Base-by-base conservation (phyloP, 1,140 invertebrate genomes). In the Bombus breviceps region DNA sequence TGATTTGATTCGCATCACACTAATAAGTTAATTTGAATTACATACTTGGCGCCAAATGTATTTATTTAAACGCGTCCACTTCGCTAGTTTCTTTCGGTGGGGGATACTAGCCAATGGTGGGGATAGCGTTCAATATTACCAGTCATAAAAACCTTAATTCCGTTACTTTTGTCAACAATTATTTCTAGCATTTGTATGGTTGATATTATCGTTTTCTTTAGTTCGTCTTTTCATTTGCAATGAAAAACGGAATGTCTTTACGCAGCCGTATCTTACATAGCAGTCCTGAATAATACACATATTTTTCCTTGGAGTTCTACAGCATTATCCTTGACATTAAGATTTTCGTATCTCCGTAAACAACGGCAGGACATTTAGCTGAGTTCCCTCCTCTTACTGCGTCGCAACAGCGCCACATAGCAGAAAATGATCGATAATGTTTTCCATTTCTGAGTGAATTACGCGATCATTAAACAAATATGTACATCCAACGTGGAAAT, bases 311-410 rank as follows among this genome's bases (percentile, higher is more conserved):
- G 41, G 25, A 34, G 6, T 22, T 72, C 4, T 84, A 39, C 53
- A 47, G 39, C 66, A 47, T 34, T 47, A 78, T 64, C 57, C 76
- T 80, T 85, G 77, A 85, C 68, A 78, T 78, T 78, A 37, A 72
- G 77, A 73, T 72, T 84, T 72, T 83, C 81, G 66, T 62, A 85
- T 64, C 39, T 73, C 37, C n/a, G 47, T 53, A 69, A 83, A 83
- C 72, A 82, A 62, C 37, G 39, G 25, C 34, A 12, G 18, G 34
- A 53, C 32, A 78, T 84, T 72, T 47, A 62, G 41, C 39, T 53
- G 39, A 28, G 22, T 13, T 47, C 71, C 53, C 47, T 22, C 3
- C 8, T 47, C 2, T 22, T 74, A 8, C 57, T 25, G 41, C 37
- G 73, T 37, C 22, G 10, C 37, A 22, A 10, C 25, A 34, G 4